Base-by-base conservation (phyloP, 2,797 vertebrate species). In the Margarornis squamiger region DNA sequence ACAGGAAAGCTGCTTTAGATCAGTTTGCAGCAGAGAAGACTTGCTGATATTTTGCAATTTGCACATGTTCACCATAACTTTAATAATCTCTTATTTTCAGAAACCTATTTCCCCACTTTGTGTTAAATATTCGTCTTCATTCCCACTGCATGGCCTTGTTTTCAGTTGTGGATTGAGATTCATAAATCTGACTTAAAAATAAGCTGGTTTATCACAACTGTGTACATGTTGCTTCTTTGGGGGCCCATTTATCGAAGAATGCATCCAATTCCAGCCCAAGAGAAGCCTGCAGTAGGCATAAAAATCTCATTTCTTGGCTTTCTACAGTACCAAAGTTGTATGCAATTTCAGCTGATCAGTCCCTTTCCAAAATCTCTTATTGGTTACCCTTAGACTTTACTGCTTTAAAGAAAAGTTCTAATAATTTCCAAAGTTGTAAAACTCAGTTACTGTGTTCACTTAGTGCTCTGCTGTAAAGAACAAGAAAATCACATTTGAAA, bases 1-100 rank as follows among this genome's bases (percentile, higher is more conserved):
- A 98, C 97, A 96, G 97, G 93, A 97, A 97, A 98, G 96, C 97
- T 97, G 96, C 95, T 97, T 98, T 96, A 97, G 96, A 94, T 97
- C 96, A 93, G 75, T 96, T 95, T 96, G 96, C 61, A 93, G 95
- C 79, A 86, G 75, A 89, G 95, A 95, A 94, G 90, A 93, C 94
- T 89, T 96, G 96, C 96, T 95, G 95, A 97, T 97, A 97, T 97
- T 97, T 94, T 90, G 84, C 88, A 97, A 82, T 97, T 97, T 95
- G 92, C 87, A 95, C 96, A 91, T 86, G 77, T 79, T 92, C 96
- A 73, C 92, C 70, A 24, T 52, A 95, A 97, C 91, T 97, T 95
- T 78, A 94, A 70, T 95, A 94, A 80, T 92, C 88, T 91, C 45
- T 90, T 93, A 92, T 97, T 97, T 97, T 96, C 93, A 97, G 85